Evolutionary conservation across 2,888 invertebrate species (phyloP), one percentile per base, ranked within the genome.

Genomic region (Heliconius erato): DNA sequence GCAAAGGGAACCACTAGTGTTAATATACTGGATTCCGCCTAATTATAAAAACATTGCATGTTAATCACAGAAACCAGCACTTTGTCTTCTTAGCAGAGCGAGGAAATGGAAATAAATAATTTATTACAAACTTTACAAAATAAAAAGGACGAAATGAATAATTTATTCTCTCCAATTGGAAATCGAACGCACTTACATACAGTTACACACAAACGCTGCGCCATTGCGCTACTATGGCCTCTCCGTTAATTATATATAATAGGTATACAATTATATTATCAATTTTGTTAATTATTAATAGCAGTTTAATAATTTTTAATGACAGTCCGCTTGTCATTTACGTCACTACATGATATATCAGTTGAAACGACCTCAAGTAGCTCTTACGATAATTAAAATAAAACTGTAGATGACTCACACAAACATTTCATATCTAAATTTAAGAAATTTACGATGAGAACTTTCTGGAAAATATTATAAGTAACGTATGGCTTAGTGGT

Each of bases 321-420:
- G n/a, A 72, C 26, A 26, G 26, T 19, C 9, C 7, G 1, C 26
- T 72, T 72, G 26, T 49, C 14, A 49, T 26, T 49, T 19, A 72
- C 72, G 26, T 49, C 72, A 44, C 7, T 26, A 28, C 16, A 69
- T 28, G 28, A 28, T 16, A 26, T n/a, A 71, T 71, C 67, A 16
- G 16, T 16, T 28, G 1, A 26, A 40, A 1, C 44, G 72, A 72
- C 72, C 72, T 72, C 5, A 71, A 40, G 71, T 40, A 71, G 71
- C 44, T 35, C 11, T n/a, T 26, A 74, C 28, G n/a, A 74, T 59
- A 59, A 74, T n/a, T 59, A 9, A 32, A 74, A 74, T 54, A 74
- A 63, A 63, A 16, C 63, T 40, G 63, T 26, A 14, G 35, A 76
- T 63, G 32, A 63, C 16, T 76, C 40, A 63, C 26, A 40, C 40